phyloP scores from a whole-genome alignment of 2,888 invertebrate genomes.

The Andrena chrysosceles region DNA sequence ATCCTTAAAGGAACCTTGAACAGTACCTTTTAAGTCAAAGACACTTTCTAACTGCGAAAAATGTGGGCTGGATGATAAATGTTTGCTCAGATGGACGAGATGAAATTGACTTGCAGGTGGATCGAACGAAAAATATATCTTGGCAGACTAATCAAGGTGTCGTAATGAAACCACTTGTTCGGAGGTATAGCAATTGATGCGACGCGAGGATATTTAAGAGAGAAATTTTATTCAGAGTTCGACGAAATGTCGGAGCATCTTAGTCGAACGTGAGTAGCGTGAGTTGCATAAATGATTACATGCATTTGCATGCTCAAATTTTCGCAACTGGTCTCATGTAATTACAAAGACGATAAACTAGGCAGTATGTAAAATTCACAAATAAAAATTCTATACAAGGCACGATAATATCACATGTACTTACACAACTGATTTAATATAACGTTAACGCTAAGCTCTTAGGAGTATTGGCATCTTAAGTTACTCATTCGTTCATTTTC shows the following conservation, averaged over 20 bases:
- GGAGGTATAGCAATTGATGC: conserved; percentile 3
- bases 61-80: neutral
- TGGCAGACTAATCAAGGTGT: neutral
- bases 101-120: neutral
- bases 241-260: conserved; percentile 46
- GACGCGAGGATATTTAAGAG: conserved; percentile 42
- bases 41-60: conserved; percentile 40
- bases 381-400: conserved; percentile 67
- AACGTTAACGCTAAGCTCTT: conserved; percentile 31
- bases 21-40: conserved; percentile 38
- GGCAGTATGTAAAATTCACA: conserved; percentile 56
- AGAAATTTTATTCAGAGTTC: conserved; percentile 56
- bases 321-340: conserved; percentile 6
- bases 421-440: conserved; percentile 51
- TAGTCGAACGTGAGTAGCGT: conserved; percentile 1
- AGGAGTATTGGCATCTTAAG: conserved; percentile 53
- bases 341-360: conserved; percentile 39
- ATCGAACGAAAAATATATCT: neutral
- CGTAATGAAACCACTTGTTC: neutral
- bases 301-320: conserved; percentile 14
- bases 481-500: conserved; percentile 1
- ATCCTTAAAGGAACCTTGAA: conserved; percentile 37
- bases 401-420: conserved; percentile 77
- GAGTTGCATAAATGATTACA: conserved; percentile 47
- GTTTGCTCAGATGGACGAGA: neutral